Evolutionary conservation across 2,888 invertebrate genomes (phyloP), one percentile per base, ranked within the genome.

Genomic region (Callyntrura guangdongensis): DNA sequence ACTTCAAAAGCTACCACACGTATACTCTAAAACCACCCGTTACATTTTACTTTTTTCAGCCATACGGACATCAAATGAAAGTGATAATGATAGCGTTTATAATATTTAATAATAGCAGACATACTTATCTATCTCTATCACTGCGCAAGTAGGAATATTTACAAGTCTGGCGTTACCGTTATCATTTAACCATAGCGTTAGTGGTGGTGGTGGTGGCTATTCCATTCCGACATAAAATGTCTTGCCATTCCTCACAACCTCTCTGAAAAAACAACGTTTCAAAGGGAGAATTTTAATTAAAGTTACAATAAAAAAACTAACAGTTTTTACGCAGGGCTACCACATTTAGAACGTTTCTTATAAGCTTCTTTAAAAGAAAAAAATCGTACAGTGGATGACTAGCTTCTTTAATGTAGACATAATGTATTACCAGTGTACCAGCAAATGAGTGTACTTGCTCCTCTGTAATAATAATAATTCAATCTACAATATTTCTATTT

Each of bases 11-110:
- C 36, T 36, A 6, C 36, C 6, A 36, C 36, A 36, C 36, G 6
- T 36, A 36, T 36, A 6, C 36, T 6, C 6, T 4, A 2, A 36
- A 36, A 36, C 36, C 36, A 36, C 36, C 36, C 36, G 77, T 45
- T 53, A 36, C 27, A 56, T 81, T 59, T 64, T 17, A 53, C 53
- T 86, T 61, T n/a, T 59, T 86, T 64, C 25, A 22, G 64, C 64
- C 74, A 59, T 36, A 45, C 27, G 59, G 67, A 49, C 69, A 79
- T 20, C 53, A 81, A 87, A 87, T 53, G 87, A 87, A 87, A 87
- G 87, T 87, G 81, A 81, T 81, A 67, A 56, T 79, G 17, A 69
- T 64, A 45, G 45, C 72, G 45, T 72, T 45, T 72, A 72, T 45
- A 72, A 36, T 45, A 72, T 47, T 72, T 72, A 72, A 72, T 17